These are phyloP conservation scores for Drosophila antonietae DNA, from an alignment of 2,888 invertebrate genomes.

Conservation along the genomic window DNA sequence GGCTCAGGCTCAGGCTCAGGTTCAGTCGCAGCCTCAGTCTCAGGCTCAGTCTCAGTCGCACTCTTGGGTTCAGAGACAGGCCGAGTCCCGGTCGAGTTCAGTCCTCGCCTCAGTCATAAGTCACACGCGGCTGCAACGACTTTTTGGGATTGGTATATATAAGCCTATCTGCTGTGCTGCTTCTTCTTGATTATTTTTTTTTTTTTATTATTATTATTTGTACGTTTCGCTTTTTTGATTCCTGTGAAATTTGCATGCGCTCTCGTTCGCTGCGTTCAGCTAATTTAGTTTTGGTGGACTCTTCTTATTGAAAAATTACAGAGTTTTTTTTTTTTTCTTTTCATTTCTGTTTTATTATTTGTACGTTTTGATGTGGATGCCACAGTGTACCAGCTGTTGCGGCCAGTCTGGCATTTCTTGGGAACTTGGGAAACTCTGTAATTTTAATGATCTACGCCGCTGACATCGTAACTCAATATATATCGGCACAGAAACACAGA, in stretches of 20 bases:
- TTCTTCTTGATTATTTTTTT: conserved; percentile 50
- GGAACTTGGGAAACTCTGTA: conserved; percentile 66
- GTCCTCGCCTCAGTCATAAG: conserved; percentile 65
- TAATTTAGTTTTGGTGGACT: conserved; percentile 71
- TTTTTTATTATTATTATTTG: conserved; percentile 60
- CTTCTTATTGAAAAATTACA: conserved; percentile 77
- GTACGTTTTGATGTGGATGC: conserved; percentile 29
- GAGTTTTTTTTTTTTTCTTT: conserved; percentile 37
- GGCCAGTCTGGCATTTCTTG: conserved; percentile 34
- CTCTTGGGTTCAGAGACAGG: background rate
- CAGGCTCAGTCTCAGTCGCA: conserved; percentile 20
- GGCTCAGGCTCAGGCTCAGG: conserved; percentile 22
- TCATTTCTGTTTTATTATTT: conserved; percentile 12
- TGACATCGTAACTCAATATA: conserved; percentile 66
- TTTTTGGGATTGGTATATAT: conserved; percentile 61
- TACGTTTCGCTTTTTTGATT: conserved; percentile 63
- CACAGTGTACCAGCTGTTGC: conserved; percentile 40
- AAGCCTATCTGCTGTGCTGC: conserved; percentile 14
- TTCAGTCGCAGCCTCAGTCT: conserved; percentile 24
- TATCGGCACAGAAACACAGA: conserved; percentile 49
- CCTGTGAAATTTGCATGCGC: conserved; percentile 75
- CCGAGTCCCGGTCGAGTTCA: conserved; percentile 22
- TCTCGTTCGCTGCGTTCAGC: conserved; percentile 48
- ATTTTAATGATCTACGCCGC: conserved; percentile 74
- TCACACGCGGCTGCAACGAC: conserved; percentile 76